Evolutionary conservation across 1,140 invertebrate genomes (phyloP).

Genomic region (Littorina saxatilis): DNA sequence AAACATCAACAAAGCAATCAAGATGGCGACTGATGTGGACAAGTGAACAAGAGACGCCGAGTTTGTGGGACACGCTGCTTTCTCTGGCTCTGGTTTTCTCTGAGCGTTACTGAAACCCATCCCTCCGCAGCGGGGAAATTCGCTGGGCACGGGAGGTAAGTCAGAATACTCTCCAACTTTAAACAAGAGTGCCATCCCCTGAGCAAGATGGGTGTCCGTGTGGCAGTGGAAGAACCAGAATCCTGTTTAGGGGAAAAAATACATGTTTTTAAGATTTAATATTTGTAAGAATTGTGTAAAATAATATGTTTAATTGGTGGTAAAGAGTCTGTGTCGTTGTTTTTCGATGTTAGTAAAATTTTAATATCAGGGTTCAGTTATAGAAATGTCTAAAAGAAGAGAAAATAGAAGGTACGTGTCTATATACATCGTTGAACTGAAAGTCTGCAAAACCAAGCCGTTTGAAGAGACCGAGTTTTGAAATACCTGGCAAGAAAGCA

Average conservation of each 20-base stretch:
- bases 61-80: not conserved
- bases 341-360: too few relatives aligned
- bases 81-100: not conserved
- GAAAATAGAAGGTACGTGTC: too few relatives aligned
- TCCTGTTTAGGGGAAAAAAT: conserved; percentile 18
- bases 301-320: too few relatives aligned
- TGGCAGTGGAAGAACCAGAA: conserved; percentile 51
- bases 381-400: too few relatives aligned
- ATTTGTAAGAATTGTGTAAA: too few relatives aligned
- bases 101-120: conserved; percentile 43
- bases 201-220: conserved; percentile 40
- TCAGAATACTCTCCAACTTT: conserved; percentile 40
- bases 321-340: too few relatives aligned
- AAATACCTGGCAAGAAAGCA: too few relatives aligned
- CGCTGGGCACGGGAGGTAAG: conserved; percentile 35
- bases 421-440: too few relatives aligned
- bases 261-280: too few relatives aligned
- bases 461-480: too few relatives aligned
- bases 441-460: too few relatives aligned
- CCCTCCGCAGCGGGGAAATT: conserved; percentile 41
- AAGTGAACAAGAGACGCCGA: not conserved
- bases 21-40: not conserved
- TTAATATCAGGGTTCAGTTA: too few relatives aligned
- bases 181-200: conserved; percentile 45
- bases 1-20: not conserved